Base-by-base conservation (phyloP, 2,113 vertebrate species). In the Tautogolabrus adspersus region DNA sequence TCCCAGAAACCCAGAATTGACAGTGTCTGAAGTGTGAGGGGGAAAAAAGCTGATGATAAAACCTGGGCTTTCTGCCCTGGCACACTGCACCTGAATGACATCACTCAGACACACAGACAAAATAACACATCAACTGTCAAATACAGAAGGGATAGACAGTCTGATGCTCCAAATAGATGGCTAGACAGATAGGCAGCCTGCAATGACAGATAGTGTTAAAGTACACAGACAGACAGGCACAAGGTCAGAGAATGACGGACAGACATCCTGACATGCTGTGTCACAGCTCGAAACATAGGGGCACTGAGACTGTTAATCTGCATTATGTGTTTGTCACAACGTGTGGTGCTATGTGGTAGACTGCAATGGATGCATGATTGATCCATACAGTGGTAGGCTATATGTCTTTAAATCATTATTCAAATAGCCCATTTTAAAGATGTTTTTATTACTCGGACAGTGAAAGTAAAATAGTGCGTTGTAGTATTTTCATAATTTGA, bases 71-170 rank as follows among this genome's bases (percentile, higher is more conserved):
- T 81, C 57, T 80, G 85, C 77, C 79, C 68, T 88, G 91, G 89
- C 89, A 91, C 90, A 68, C 74, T 63, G 77, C 85, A 86, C 87
- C 87, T 89, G 77, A 84, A 91, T 93, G 89, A 93, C 87, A 91
- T 90, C 93, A 93, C 75, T 71, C 74, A 62, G 77, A 77, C 64
- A 13, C 62, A 58, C 66, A 57, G 68, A 90, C 82, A 81, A 79
- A 88, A 87, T 87, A 90, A 86, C 86, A 76, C 85, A 76, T 91
- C 82, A 89, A 82, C 82, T 87, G 81, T 89, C 86, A 86, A 87
- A 89, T 30, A 77, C 72, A 90, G 86, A 69, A 30, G 22, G 70
- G 83, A 82, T 73, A 64, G 72, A 79, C 84, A 75, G 89, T 85
- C 90, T 85, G 85, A 57, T 60, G 52, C 92, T 91, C 81, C 75